These are phyloP conservation scores for Drosophila neotestacea DNA, from an alignment of 2,888 invertebrate species.

Conservation along the genomic window DNA sequence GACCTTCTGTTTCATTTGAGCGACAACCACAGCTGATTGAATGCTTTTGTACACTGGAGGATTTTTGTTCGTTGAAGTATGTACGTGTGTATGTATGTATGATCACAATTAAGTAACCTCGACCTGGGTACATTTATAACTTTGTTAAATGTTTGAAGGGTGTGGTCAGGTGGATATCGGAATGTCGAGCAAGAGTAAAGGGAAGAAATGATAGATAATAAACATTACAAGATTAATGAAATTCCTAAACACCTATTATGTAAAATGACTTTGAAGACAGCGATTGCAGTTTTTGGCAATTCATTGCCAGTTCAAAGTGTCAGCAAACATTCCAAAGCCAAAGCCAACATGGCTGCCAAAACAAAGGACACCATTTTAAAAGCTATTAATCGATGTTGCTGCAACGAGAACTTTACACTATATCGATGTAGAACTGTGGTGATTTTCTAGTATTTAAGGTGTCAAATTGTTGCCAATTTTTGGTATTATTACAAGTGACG, in stretches of 20 bases:
- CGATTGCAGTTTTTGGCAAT: conserved; percentile 16
- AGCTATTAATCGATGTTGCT: neutral
- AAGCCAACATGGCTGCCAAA: no score
- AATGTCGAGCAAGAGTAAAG: conserved; percentile 24
- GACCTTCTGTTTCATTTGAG: conserved; percentile 59
- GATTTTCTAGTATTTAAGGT: neutral
- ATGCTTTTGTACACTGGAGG: conserved; percentile 52
- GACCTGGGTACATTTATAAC: conserved; percentile 9
- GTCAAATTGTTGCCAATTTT: neutral
- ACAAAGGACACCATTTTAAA: no score
- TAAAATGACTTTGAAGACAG: neutral
- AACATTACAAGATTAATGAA: conserved; percentile 14
- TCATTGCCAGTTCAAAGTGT: conserved; percentile 17
- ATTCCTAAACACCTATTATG: conserved; percentile 8
- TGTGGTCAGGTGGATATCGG: conserved; percentile 41
- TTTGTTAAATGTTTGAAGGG: conserved; percentile 20
- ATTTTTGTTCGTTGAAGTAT: conserved; percentile 34
- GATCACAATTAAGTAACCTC: conserved; percentile 44
- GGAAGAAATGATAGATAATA: conserved; percentile 9
- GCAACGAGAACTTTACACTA: neutral
- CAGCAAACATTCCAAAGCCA: neutral
- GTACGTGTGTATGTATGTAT: neutral
- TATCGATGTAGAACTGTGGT: neutral
- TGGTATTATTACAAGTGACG: neutral
- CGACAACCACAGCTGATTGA: conserved; percentile 64